Evolutionary conservation across 1,140 invertebrate species (phyloP).

Genomic region (Drosophila murphyi): DNA sequence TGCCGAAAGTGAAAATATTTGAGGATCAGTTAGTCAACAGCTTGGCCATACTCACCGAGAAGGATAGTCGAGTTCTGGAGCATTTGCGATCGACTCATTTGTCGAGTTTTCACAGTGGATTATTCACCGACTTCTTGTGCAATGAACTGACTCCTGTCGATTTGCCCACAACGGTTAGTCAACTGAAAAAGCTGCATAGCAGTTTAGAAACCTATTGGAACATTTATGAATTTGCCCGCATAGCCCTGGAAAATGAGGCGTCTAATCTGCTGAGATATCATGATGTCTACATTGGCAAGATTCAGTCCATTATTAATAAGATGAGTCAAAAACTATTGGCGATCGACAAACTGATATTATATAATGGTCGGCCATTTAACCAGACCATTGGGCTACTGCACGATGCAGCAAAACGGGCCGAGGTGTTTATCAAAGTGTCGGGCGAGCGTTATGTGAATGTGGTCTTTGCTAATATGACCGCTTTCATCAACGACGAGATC

Average conservation of each 20-base stretch:
- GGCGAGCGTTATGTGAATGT: slow-evolving; percentile 85
- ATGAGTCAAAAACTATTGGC: slow-evolving; percentile 84
- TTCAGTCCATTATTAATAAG: slow-evolving; percentile 86
- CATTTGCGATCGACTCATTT: slow-evolving; percentile 67
- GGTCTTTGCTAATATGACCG: slow-evolving; percentile 75
- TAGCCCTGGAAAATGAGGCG: slow-evolving; percentile 22
- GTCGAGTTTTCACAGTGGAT: slow-evolving; percentile 52
- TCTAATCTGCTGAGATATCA: slow-evolving; percentile 11
- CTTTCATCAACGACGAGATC: slow-evolving; percentile 84
- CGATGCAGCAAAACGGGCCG: slow-evolving; percentile 88
- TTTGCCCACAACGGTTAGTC: slow-evolving; percentile 10
- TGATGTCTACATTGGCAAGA: slow-evolving; percentile 79
- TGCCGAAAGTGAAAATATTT: slow-evolving; percentile 48
- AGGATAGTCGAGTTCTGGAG: too few species aligned
- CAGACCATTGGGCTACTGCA: slow-evolving; percentile 89
- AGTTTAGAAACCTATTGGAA: slow-evolving; percentile 25
- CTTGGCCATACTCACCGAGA: too few species aligned
- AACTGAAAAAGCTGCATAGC: slow-evolving; percentile 27
- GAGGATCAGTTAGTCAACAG: neutral
- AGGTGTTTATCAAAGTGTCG: slow-evolving; percentile 88
- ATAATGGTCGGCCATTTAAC: slow-evolving; percentile 89
- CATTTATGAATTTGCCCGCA: slow-evolving; percentile 18
- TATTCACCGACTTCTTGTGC: slow-evolving; percentile 85
- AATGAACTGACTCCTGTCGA: slow-evolving; percentile 84
- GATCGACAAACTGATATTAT: slow-evolving; percentile 87